Percentiles rank a stretch among this genome's conserved stretches.
These are phyloP conservation scores for Scylla paramamosain DNA, from an alignment of 1,140 invertebrate species.

Conservation along the genomic window DNA sequence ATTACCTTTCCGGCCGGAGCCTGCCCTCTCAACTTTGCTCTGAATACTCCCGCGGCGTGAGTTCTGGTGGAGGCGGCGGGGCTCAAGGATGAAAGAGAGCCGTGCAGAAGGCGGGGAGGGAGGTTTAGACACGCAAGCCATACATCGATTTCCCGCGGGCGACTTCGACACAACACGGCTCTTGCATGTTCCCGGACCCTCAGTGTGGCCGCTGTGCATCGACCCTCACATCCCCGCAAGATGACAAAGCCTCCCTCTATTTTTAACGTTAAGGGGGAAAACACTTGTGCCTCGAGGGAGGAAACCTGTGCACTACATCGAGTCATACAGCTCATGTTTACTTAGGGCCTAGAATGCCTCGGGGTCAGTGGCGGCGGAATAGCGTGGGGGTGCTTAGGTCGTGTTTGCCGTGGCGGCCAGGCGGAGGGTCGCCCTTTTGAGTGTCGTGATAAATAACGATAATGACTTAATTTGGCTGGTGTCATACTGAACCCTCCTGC, in stretches of 20 bases:
- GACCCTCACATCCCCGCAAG: background rate
- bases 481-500: slow-evolving; percentile 27
- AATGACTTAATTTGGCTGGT: slow-evolving; percentile 42
- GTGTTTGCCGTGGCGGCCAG: background rate
- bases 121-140: background rate
- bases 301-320: background rate
- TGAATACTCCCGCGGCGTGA: background rate
- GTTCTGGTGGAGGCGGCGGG: background rate
- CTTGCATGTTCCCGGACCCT: background rate
- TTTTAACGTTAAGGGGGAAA: background rate
- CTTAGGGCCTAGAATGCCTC: background rate
- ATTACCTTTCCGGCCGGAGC: too few species aligned
- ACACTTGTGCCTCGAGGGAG: background rate
- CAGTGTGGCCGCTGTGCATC: background rate
- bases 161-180: background rate
- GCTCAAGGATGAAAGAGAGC: slow-evolving; percentile 5
- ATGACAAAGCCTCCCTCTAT: background rate
- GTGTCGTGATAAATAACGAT: slow-evolving; percentile 17
- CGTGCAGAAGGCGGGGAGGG: background rate
- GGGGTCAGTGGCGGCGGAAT: background rate
- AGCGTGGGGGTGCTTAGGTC: background rate
- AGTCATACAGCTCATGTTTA: background rate
- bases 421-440: background rate
- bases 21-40: too few species aligned
- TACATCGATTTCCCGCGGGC: background rate